Evolutionary conservation across 2,113 vertebrate genomes (phyloP).

Genomic region (Chaetorhynchus papuensis): DNA sequence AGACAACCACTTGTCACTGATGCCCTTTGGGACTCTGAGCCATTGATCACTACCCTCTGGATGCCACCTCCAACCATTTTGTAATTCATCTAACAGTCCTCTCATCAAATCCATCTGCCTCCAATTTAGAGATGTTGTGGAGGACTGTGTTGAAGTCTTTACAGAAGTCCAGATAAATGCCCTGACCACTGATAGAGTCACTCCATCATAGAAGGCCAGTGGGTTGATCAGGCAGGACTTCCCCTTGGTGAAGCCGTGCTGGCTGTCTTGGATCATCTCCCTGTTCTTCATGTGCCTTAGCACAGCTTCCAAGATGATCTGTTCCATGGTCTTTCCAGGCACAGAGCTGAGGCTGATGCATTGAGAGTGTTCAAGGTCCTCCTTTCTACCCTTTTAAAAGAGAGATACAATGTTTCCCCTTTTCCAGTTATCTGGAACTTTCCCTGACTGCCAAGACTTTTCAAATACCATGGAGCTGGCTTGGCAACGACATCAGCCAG

Average conservation of each 20-base stretch:
- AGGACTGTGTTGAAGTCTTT: neutral
- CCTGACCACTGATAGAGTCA: neutral
- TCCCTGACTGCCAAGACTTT: neutral
- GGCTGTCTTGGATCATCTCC: neutral
- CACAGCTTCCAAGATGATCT: neutral
- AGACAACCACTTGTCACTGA: neutral
- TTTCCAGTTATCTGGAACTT: neutral
- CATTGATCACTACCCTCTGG: neutral
- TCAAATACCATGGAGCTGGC: neutral
- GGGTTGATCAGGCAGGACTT: neutral
- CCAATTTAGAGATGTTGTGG: neutral
- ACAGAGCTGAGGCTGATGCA: neutral
- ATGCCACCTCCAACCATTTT: neutral
- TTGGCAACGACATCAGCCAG: neutral
- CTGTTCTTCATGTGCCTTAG: neutral
- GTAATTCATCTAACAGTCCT: neutral
- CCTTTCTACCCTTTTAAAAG: neutral
- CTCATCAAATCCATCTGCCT: neutral
- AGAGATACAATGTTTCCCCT: neutral
- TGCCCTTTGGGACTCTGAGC: neutral
- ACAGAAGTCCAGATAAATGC: neutral
- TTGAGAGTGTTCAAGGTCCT: neutral
- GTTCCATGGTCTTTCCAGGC: neutral
- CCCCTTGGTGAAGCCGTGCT: neutral
- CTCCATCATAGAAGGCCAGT: neutral